These are phyloP conservation scores for Hozukius guyotensis DNA, from an alignment of 2,797 vertebrate species.

Conservation along the genomic window DNA sequence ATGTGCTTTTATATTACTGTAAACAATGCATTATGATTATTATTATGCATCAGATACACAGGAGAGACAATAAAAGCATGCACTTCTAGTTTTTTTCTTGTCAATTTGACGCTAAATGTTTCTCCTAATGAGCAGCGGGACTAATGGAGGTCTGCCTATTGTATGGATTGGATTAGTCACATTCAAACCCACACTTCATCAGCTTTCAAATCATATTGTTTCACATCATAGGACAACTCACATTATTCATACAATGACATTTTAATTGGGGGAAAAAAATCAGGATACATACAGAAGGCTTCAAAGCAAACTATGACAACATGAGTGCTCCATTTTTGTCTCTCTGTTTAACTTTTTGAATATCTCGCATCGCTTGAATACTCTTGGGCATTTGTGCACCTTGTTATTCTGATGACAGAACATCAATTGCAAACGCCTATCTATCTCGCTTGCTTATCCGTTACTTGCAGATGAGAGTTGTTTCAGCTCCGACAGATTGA, in stretches of 20 bases:
- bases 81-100: constrained; percentile 17
- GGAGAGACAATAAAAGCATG: constrained; percentile 33
- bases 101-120: constrained; percentile 42
- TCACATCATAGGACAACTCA: constrained; percentile 41
- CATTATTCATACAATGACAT: constrained; percentile 64
- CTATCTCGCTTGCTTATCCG: constrained; percentile 60
- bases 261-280: constrained; percentile 60
- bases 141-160: constrained; percentile 41
- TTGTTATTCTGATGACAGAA: constrained; percentile 71
- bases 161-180: constrained; percentile 27
- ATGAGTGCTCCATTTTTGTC: constrained; percentile 33
- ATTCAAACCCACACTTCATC: constrained; percentile 35
- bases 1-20: constrained; percentile 32
- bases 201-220: constrained; percentile 46
- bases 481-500: constrained; percentile 54
- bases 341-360: constrained; percentile 49
- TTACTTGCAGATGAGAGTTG: constrained; percentile 60
- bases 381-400: constrained; percentile 58
- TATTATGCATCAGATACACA: constrained; percentile 32
- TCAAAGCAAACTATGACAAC: constrained; percentile 59
- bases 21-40: constrained; percentile 49
- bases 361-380: constrained; percentile 47
- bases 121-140: constrained; percentile 56
- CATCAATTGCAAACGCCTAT: constrained; percentile 66
- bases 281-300: constrained; percentile 42